Percentiles rank a stretch among this genome's conserved stretches.
Conservation (phyloP, 2,797 vertebrate genomes). For the Tauraco hartlaubi region DNA sequence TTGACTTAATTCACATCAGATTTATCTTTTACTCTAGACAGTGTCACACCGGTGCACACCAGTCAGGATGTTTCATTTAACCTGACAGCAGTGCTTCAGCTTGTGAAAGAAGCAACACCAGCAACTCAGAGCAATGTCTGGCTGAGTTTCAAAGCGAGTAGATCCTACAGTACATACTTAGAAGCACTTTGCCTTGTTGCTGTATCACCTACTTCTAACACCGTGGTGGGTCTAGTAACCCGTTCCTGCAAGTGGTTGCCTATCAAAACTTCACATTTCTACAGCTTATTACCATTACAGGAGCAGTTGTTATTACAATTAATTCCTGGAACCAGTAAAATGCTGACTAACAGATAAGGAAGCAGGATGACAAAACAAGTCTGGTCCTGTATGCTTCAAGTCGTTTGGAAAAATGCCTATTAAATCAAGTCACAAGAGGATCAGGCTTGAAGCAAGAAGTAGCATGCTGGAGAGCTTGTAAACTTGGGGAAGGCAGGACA, state of each 20-base stretch:
- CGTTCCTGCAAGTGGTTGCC: background rate
- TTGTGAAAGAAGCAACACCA: background rate
- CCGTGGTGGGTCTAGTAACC: background rate
- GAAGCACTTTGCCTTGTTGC: background rate
- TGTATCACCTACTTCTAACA: background rate
- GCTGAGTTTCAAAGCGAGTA: background rate
- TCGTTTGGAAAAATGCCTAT: background rate
- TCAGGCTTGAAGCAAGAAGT: background rate
- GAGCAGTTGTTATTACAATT: background rate
- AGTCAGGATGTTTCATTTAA: background rate
- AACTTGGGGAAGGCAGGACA: background rate
- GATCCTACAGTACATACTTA: fast-evolving
- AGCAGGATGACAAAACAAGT: background rate
- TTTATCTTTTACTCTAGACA: slow-evolving; percentile 9
- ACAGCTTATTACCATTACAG: background rate
- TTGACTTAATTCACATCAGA: slow-evolving; percentile 53
- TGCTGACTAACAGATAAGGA: background rate
- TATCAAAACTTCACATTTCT: background rate
- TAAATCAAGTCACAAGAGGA: background rate
- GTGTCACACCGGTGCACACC: background rate
- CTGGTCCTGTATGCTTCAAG: background rate
- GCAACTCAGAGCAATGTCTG: background rate
- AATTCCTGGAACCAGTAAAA: background rate
- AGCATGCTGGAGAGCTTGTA: background rate
- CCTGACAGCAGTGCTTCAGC: background rate